Evolutionary conservation across 2,797 vertebrate species (phyloP), one percentile per base, ranked within the genome.

Genomic region (Etheostoma perlongum): DNA sequence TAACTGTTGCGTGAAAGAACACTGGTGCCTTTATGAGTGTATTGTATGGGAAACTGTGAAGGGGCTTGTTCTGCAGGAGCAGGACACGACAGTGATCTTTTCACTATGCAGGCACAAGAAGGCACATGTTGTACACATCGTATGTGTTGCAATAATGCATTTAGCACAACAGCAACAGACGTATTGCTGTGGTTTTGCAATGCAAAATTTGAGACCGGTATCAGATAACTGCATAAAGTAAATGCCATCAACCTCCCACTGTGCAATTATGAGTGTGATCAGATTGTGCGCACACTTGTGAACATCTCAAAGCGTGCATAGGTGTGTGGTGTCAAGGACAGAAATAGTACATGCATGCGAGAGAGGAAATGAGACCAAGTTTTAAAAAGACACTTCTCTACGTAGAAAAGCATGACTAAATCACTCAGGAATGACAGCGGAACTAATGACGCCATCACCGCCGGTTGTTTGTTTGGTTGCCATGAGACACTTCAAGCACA

Each of bases 381-480:
- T 90, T 91, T 64, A 85, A 91, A 83, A 92, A 90, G 75, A 89
- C 85, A 78, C 87, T 82, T 83, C 83, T 67, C 74, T 70, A 81
- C 49, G 54, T 83, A 78, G 81, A 86, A 81, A 73, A 74, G 65
- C 77, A 81, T 95, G 90, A 95, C 88, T 90, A 54, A 87, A 94
- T 92, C 88, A 83, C 85, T 87, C 76, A 88, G 94, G 94, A 95
- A 95, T 95, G 93, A 90, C 85, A 88, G 74, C 87, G 81, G 91
- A 91, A 94, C 87, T 77, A 63, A 72, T 93, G 92, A 94, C 90
- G 89, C 92, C 92, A 91, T 76, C 72, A 55, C 64, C 67, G 79
- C 80, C 25, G 25, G 86, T 71, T 92, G 84, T 94, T 95, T 95
- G 92, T 93, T 94, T 90, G 85, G 94, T 95, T 95, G 92, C 92